Evolutionary conservation across 1,140 invertebrate species (phyloP), one percentile per base, ranked within the genome.

Genomic region (Eriosoma lanigerum): DNA sequence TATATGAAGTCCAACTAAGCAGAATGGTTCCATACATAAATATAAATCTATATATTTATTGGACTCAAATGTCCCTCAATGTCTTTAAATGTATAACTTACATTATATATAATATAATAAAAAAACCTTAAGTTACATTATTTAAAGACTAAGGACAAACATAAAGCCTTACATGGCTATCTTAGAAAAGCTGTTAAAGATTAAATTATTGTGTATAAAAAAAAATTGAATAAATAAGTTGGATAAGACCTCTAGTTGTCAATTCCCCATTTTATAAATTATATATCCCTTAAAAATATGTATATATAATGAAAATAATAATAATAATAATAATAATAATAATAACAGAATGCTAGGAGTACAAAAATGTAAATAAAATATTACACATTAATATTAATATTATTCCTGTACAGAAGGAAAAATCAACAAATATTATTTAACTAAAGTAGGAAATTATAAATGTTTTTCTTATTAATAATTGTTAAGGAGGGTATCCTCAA

Each of bases 351-450:
- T 78, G 75, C 75, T 78, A 78, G 75, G 75, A 78, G 75, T 78
- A 78, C 58, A 78, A 78, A 78, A 78, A 48, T 78, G 75, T 78
- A 78, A 78, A 78, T 78, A 78, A 78, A 78, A 78, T 78, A 78
- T 78, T 58, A 76, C 38, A 76, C 52, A 76, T 60, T 78, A 62
- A 60, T 62, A 60, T 78, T 62, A 62, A 46, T 58, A 78, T 78
- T 78, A 78, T 78, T 78, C 75, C 75, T 78, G 75, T 78, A 78
- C 75, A 78, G 75, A 78, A 78, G 75, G 75, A 78, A 78, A 78
- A 78, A 78, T 78, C 75, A 78, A 78, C 75, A 78, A 78, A 78
- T 78, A 78, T 78, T 78, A 78, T 78, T 78, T 78, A 62, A 78
- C 75, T 78, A 78, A 78, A 78, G 75, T 78, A 78, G 75, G 75